Evolutionary conservation across 2,113 vertebrate species (phyloP).

Genomic region (Pterocles burchelli): DNA sequence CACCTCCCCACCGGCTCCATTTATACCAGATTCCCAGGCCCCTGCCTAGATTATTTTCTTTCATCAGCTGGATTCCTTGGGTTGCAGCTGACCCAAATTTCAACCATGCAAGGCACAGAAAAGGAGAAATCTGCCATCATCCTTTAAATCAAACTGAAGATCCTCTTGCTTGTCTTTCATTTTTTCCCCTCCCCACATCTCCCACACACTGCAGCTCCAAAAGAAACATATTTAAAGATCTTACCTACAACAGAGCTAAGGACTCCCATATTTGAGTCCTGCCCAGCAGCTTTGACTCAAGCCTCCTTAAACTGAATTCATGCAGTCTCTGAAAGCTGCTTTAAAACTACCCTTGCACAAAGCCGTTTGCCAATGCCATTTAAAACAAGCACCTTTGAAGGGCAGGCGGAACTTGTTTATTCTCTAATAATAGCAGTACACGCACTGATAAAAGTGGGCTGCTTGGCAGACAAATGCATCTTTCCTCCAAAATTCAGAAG

Average conservation of each 20-base stretch:
- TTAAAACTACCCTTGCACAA: neutral
- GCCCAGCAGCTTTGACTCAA: neutral
- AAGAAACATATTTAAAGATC: neutral
- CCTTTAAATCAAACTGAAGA: neutral
- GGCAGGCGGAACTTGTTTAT: neutral
- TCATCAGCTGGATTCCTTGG: neutral
- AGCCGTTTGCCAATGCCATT: neutral
- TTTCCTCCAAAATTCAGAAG: neutral
- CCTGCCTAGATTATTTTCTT: neutral
- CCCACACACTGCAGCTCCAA: neutral
- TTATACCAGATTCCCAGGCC: neutral
- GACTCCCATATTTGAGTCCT: neutral
- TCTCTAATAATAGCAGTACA: neutral
- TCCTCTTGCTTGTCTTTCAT: neutral
- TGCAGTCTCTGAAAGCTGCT: neutral
- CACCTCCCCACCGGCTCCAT: neutral
- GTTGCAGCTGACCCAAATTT: neutral
- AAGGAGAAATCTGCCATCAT: neutral
- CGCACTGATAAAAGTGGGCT: neutral
- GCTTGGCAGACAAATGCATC: neutral
- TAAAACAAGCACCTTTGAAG: neutral
- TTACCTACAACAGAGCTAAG: neutral
- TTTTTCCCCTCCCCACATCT: neutral
- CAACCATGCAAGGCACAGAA: neutral
- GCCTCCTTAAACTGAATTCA: neutral